Evolutionary conservation across 2,113 vertebrate species (phyloP).

Genomic region (Clupea harengus): DNA sequence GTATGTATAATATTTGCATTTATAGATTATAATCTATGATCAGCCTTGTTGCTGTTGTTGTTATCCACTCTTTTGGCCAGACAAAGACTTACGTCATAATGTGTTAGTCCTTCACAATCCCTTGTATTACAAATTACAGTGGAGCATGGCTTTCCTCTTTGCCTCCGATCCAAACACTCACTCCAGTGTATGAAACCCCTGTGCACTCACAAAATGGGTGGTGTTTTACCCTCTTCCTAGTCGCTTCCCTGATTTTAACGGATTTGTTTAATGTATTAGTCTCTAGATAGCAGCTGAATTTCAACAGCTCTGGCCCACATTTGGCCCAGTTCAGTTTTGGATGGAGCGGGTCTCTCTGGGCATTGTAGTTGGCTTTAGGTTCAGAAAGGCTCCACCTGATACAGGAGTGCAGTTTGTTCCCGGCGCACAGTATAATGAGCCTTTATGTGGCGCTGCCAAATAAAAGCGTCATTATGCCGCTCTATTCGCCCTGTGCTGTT

Average conservation of each 20-base stretch:
- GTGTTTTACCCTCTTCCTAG: too few species aligned
- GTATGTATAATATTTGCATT: background rate
- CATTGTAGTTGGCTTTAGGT: constrained; percentile 10
- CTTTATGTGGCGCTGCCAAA: constrained; percentile 27
- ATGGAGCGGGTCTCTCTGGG: background rate
- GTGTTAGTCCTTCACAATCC: background rate
- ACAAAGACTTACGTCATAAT: background rate
- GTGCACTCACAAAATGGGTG: background rate
- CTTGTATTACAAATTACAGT: background rate
- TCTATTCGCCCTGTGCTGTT: constrained; percentile 13
- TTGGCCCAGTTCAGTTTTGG: background rate
- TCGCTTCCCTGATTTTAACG: too few species aligned
- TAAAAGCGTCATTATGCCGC: background rate
- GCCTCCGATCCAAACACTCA: background rate
- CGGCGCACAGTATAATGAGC: constrained; percentile 18
- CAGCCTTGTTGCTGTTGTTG: background rate
- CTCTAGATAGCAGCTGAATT: background rate
- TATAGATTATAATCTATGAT: background rate
- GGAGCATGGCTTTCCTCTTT: background rate
- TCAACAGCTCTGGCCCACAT: background rate
- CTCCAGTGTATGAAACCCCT: background rate
- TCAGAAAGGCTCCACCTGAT: background rate
- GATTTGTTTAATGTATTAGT: background rate
- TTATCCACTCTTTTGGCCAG: background rate
- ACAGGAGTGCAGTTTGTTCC: background rate